Evolutionary conservation across 2,797 vertebrate species (phyloP).

Genomic region (Hyperoplus lanceolatus): DNA sequence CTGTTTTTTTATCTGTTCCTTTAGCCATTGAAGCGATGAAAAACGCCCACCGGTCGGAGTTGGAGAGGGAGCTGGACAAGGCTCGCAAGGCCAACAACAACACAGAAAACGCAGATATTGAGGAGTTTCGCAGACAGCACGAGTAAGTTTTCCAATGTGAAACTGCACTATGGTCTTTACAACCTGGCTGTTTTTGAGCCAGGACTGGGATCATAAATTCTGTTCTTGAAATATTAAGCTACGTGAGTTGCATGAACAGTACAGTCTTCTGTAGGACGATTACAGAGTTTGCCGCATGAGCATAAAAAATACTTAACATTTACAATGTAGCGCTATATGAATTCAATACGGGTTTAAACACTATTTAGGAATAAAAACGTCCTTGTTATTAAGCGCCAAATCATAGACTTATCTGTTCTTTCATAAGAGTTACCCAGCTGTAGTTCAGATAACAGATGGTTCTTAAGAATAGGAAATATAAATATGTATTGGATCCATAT

Average conservation of each 20-base stretch:
- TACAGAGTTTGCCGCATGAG: too few relatives aligned
- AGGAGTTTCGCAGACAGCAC: conserved; percentile 86
- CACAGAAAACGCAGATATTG: conserved; percentile 85
- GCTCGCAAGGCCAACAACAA: conserved; percentile 85
- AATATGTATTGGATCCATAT: too few relatives aligned
- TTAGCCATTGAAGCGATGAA: conserved; percentile 90
- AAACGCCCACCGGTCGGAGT: conserved; percentile 87
- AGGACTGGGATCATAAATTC: background rate
- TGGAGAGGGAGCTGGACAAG: conserved; percentile 88
- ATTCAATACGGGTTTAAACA: background rate
- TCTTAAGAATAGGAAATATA: too few relatives aligned
- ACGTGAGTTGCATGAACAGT: background rate
- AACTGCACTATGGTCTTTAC: background rate
- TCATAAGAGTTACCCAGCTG: too few relatives aligned
- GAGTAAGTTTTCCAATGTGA: conserved; percentile 78
- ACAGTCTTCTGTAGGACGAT: too few relatives aligned
- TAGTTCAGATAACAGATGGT: too few relatives aligned
- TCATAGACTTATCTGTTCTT: background rate
- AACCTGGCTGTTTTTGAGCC: background rate
- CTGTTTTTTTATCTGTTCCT: conserved; percentile 11
- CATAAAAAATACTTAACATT: too few relatives aligned
- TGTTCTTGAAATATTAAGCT: background rate
- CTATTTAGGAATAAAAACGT: background rate
- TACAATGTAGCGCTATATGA: background rate
- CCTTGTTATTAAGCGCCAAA: background rate